Base-by-base conservation (phyloP, 2,888 invertebrate genomes). In the Empis stercorea region DNA sequence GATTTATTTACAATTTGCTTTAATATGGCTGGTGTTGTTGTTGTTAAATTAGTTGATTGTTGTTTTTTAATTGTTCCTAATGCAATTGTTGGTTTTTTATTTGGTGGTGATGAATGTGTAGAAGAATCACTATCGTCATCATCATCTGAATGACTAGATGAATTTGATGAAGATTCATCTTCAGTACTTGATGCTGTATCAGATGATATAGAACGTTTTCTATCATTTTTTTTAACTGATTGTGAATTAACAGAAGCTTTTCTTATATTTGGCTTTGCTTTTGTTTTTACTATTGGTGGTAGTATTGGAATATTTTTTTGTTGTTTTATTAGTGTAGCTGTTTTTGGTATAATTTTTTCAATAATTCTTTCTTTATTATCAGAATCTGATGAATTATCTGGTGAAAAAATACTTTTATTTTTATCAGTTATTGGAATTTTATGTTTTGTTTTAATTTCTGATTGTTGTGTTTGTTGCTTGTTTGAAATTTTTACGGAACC, bases 321-420 rank as follows among this genome's bases (percentile, higher is more conserved):
- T 45, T 9, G 46, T 38, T 30, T 51, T 52, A 4, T 34, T 44
- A 11, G 7, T 27, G 32, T 10, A 15, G 37, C 38, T 30, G 43
- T 38, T 36, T 51, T 51, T 42, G 41, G 17, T 1, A 37, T 17
- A 43, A 41, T 13, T 15, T 20, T 11, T 16, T 44, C 13, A 36
- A 34, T 17, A 14, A 49, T 23, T 30, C 43, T 48, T 38, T 72
- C 66, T 57, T 76, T 70, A 2, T 71, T 59, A 57, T 71, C 70
- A 43, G 79, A 79, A 57, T 79, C 80, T n/a, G 79, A 79, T 53
- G 79, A 78, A 54, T 86, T 86, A 55, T 84, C 86, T 0, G 87
- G 86, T 46, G 87, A 87, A 59, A 87, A 87, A 59, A 87, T 87
- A 59, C 86, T 84, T 61, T 84, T 85, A 63, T 81, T 83, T 59